phyloP scores from a whole-genome alignment of 2,797 vertebrate species.

The Neopelma chrysocephalum region DNA sequence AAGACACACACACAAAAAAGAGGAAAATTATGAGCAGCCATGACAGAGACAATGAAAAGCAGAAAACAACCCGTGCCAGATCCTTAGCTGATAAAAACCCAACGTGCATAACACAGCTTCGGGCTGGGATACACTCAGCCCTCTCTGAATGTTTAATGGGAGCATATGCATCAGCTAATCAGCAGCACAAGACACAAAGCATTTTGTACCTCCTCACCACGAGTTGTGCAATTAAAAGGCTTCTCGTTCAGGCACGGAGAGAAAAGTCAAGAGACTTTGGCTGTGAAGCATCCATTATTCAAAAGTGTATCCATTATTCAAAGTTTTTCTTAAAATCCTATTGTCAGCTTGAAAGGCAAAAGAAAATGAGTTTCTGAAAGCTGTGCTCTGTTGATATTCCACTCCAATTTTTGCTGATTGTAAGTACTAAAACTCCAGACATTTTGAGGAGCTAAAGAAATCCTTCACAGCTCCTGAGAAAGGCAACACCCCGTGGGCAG shows the following conservation, averaged over 20 bases:
- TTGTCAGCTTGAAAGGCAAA: conserved; percentile 59
- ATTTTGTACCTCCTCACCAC: conserved; percentile 38
- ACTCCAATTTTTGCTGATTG: conserved; percentile 39
- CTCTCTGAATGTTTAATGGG: conserved; percentile 60
- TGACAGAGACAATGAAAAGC: neutral
- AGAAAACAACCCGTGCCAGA: neutral
- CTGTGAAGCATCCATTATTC: conserved; percentile 65
- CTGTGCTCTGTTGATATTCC: conserved; percentile 26
- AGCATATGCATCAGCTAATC: conserved; percentile 19
- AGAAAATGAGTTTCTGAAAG: conserved; percentile 57
- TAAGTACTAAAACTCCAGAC: conserved; percentile 28
- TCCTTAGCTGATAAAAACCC: conserved; percentile 12
- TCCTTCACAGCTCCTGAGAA: neutral
- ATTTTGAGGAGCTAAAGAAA: neutral
- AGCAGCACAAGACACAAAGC: conserved; percentile 41
- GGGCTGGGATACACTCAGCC: neutral
- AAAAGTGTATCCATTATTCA: conserved; percentile 68
- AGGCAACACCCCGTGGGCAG: neutral
- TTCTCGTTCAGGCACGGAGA: conserved; percentile 53
- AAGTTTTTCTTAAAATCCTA: conserved; percentile 61
- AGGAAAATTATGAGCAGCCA: neutral
- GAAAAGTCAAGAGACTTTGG: conserved; percentile 52
- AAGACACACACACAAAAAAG: neutral
- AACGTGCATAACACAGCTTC: neutral
- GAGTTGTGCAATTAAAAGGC: conserved; percentile 58